Evolutionary conservation across 2,113 vertebrate genomes (phyloP).

Genomic region (Morone chrysops): DNA sequence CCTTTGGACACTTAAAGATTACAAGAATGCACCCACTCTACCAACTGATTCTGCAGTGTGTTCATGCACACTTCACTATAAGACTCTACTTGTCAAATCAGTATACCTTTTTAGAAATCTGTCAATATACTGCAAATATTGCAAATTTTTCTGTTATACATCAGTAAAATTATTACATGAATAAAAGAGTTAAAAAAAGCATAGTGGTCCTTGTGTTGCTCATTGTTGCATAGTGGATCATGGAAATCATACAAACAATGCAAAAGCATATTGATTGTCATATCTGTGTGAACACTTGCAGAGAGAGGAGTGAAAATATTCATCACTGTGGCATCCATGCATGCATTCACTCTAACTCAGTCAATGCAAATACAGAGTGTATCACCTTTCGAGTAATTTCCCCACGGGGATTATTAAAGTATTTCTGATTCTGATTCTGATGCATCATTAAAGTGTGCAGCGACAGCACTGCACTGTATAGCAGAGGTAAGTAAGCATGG

Average conservation of each 20-base stretch:
- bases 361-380: slow-evolving; percentile 16
- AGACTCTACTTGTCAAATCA: not conserved
- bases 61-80: not conserved
- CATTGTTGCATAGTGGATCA: not conserved
- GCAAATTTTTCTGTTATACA: slow-evolving; percentile 11
- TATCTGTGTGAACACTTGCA: slow-evolving; percentile 8
- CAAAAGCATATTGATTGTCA: slow-evolving; percentile 12
- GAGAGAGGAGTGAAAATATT: slow-evolving; percentile 5
- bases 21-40: not conserved
- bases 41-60: not conserved
- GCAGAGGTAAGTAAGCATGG: not conserved
- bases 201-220: not conserved
- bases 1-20: not conserved
- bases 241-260: slow-evolving; percentile 7
- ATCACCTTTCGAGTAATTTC: not conserved
- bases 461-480: not conserved
- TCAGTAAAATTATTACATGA: slow-evolving; percentile 8
- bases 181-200: slow-evolving; percentile 2
- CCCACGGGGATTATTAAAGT: no score
- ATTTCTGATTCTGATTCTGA: not conserved
- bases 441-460: not conserved
- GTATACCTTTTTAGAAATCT: not conserved
- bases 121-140: not conserved
- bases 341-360: slow-evolving; percentile 2
- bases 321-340: slow-evolving; percentile 29